phyloP scores from a whole-genome alignment of 2,888 invertebrate genomes.

The Orchestes rusci region DNA sequence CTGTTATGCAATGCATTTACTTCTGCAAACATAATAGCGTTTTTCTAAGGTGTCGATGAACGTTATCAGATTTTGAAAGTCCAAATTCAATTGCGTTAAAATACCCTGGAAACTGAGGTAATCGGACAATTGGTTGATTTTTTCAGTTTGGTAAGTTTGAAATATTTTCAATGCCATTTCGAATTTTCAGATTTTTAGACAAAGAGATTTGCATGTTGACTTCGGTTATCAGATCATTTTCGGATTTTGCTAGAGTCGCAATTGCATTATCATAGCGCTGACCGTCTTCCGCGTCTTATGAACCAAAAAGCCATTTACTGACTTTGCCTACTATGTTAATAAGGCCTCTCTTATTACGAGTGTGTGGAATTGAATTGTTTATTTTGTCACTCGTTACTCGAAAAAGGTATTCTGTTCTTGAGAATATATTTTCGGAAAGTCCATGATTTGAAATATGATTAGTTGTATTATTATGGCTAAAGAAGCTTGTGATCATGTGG shows the following conservation, averaged over 20 bases:
- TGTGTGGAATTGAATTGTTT: too few species aligned
- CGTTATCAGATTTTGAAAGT: constrained; percentile 24
- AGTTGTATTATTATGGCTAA: too few species aligned
- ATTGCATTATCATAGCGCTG: not conserved
- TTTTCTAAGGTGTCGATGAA: constrained; percentile 26
- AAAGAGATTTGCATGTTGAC: too few species aligned
- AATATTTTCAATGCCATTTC: too few species aligned
- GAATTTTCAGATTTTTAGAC: not conserved
- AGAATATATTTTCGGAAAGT: not conserved
- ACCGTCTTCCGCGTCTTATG: too few species aligned
- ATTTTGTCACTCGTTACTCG: too few species aligned
- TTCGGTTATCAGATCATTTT: not conserved
- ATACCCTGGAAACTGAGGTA: constrained; percentile 1
- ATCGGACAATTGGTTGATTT: not conserved
- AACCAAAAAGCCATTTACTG: not conserved
- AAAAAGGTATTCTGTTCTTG: too few species aligned
- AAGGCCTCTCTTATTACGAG: too few species aligned
- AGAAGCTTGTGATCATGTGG: too few species aligned
- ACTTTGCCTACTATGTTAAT: not conserved
- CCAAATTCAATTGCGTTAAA: constrained; percentile 9
- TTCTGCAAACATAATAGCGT: constrained; percentile 25
- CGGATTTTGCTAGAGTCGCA: not conserved
- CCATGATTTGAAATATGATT: not conserved
- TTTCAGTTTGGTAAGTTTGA: not conserved
- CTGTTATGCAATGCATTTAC: constrained; percentile 23